Evolutionary conservation across 1,140 invertebrate genomes (phyloP).

Genomic region (Drosophila suzukii): DNA sequence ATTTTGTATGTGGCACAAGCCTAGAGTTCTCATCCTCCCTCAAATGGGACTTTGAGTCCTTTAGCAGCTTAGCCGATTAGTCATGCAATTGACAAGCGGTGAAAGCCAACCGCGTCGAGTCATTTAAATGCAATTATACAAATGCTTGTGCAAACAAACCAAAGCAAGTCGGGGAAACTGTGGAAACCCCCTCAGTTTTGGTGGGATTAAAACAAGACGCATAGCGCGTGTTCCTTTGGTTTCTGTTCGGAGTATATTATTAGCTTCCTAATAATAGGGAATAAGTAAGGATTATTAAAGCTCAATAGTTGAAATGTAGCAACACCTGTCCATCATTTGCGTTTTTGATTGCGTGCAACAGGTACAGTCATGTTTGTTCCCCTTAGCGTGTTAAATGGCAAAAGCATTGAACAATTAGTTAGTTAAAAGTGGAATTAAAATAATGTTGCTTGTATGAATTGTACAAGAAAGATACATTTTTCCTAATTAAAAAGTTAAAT

Average conservation of each 20-base stretch:
- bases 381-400: neutral
- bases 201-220: neutral
- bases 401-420: no score
- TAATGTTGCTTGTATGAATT: no score
- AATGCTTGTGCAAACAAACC: constrained; percentile 18
- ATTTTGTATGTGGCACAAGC: neutral
- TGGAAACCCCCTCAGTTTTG: neutral
- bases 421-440: no score
- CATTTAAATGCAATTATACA: constrained; percentile 37
- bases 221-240: neutral
- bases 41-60: neutral
- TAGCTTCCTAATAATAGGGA: neutral
- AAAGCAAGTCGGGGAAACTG: neutral
- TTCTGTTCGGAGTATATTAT: neutral
- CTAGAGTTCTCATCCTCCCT: neutral
- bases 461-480: no score
- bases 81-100: constrained; percentile 5
- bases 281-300: neutral
- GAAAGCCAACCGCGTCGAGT: constrained; percentile 5
- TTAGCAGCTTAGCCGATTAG: constrained; percentile 16
- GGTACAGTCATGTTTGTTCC: neutral
- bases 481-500: no score
- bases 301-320: neutral
- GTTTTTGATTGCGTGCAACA: neutral
- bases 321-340: no score